Conservation (phyloP, 2,888 invertebrate genomes). For the Dysmachus trigonus region DNA sequence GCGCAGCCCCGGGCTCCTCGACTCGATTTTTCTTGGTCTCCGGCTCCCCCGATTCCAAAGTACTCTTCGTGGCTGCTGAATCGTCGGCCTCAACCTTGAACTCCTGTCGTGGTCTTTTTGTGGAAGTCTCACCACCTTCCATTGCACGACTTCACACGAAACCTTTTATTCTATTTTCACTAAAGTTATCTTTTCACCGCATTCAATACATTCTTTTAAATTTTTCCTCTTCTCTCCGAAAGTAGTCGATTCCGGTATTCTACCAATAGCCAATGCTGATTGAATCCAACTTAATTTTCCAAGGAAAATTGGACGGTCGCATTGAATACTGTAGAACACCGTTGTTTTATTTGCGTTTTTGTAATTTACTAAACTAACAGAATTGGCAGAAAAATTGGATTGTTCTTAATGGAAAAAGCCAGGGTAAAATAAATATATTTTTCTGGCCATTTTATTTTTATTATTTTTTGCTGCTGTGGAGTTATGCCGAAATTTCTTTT, state of each 20-base stretch:
- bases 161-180: not conserved
- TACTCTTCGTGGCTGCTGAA: not conserved
- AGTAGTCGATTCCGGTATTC: constrained; percentile 56
- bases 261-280: constrained; percentile 65
- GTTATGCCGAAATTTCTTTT: constrained; percentile 42
- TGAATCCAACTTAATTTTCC: constrained; percentile 62
- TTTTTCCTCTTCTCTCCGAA: constrained; percentile 36
- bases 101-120: not conserved
- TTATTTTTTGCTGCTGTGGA: not conserved
- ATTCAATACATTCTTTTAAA: not conserved
- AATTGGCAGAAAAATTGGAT: not conserved
- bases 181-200: not conserved
- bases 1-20: constrained; percentile 55
- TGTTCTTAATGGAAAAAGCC: not conserved
- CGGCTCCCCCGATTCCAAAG: not conserved
- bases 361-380: not conserved
- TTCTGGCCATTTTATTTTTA: not conserved
- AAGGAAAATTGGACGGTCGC: constrained; percentile 63
- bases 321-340: constrained; percentile 64
- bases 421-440: not conserved
- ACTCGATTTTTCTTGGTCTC: constrained; percentile 48
- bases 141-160: not conserved
- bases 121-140: not conserved
- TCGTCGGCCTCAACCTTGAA: not conserved
- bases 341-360: constrained; percentile 34